phyloP scores from a whole-genome alignment of 1,140 invertebrate genomes.

The Conus ventricosus region DNA sequence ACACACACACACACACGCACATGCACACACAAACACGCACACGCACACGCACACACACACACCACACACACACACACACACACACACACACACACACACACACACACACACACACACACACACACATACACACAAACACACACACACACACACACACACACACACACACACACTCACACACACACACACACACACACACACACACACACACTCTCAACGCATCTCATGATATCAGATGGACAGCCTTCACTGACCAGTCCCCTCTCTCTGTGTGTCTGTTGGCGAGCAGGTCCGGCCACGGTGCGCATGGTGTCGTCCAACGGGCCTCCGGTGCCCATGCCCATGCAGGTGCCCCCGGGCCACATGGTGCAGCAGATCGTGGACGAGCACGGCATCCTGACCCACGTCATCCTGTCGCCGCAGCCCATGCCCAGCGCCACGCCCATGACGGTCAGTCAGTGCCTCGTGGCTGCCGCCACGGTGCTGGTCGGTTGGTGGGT shows the following conservation, averaged over 20 bases:
- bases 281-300: constrained; percentile 81
- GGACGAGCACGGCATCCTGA: constrained; percentile 88
- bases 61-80: neutral
- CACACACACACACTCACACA: too few relatives aligned
- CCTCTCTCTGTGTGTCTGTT: constrained; percentile 43
- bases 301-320: constrained; percentile 90
- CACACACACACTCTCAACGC: neutral
- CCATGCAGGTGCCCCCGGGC: constrained; percentile 91
- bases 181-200: neutral
- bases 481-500: too few relatives aligned
- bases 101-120: neutral
- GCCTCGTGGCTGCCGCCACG: neutral
- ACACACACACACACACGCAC: neutral
- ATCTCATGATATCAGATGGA: neutral
- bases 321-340: constrained; percentile 86
- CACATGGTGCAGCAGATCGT: constrained; percentile 92
- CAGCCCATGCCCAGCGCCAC: constrained; percentile 74
- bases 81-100: too few relatives aligned
- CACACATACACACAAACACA: neutral
- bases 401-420: constrained; percentile 88
- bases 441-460: constrained; percentile 66
- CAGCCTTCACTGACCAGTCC: neutral
- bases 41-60: too few relatives aligned
- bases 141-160: neutral
- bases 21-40: neutral